Evolutionary conservation across 2,113 vertebrate genomes (phyloP).

Genomic region (Paramisgurnus dabryanus): DNA sequence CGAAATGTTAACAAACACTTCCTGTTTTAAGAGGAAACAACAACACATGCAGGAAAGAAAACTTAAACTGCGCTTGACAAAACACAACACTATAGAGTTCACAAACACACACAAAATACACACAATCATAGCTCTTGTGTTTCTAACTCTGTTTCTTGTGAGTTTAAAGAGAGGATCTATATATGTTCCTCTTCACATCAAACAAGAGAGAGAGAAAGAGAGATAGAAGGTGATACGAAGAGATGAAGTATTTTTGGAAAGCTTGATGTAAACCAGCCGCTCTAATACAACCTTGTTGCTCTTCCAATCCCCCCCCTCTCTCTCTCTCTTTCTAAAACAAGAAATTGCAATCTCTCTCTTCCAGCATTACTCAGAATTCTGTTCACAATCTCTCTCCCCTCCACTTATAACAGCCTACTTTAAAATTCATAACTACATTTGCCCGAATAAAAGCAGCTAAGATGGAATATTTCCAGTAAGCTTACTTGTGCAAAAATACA

Average conservation of each 20-base stretch:
- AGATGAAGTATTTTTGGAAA: constrained; percentile 51
- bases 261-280: constrained; percentile 53
- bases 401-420: constrained; percentile 80
- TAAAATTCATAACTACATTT: constrained; percentile 87
- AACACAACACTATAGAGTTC: neutral
- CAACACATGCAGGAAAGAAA: no score
- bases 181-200: constrained; percentile 43
- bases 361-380: constrained; percentile 74
- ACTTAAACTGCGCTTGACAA: no score
- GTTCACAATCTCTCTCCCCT: constrained; percentile 73
- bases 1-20: no score
- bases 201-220: constrained; percentile 34
- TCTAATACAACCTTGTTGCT: constrained; percentile 54
- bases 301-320: constrained; percentile 35
- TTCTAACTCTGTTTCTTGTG: constrained; percentile 27
- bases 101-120: neutral
- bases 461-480: constrained; percentile 83
- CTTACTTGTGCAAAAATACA: constrained; percentile 82
- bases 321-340: constrained; percentile 68
- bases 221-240: constrained; percentile 31
- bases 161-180: constrained; percentile 47
- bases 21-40: no score
- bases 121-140: constrained; percentile 22
- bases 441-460: constrained; percentile 78
- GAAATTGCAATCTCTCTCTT: constrained; percentile 73